Evolutionary conservation across 2,797 vertebrate genomes (phyloP), one percentile per base, ranked within the genome.

Genomic region (Anomalospiza imberbis): DNA sequence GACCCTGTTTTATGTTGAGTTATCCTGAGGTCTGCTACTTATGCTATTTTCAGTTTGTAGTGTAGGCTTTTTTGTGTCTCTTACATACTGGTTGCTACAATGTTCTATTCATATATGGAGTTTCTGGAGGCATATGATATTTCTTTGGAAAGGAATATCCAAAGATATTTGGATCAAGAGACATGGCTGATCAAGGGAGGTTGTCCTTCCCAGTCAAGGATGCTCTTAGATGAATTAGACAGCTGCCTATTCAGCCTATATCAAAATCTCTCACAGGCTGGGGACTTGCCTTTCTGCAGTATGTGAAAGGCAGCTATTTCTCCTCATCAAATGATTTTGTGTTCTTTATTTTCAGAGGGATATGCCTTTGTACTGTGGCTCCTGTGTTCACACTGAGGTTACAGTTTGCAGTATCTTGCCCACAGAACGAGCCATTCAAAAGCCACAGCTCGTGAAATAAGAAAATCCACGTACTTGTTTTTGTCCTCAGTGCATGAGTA

Each of bases 231-330:
- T 54, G 16, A 60, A 14, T 36, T 66, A 34, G 42, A 13, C 31
- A 78, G 28, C 72, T 70, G 28, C 24, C 16, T 62, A 1, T 72
- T 81, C 11, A 54, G 17, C 60, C 45, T 85, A 0, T 47, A 17
- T 42, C 0, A 0, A 63, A 54, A 15, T 79, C 11, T 71, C 0
- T 71, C 5, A 0, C 20, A 50, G 50, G 22, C 42, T 83, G n/a
- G 16, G 11, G 17, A 19, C 18, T 81, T 86, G 29, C 4, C 48
- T 82, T 71, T 67, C 53, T 66, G 53, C 40, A 36, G 32, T 42
- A 4, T 50, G 17, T 63, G 40, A 58, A 73, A 73, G 40, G 42
- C 51, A 47, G 57, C 36, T 85, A 11, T 82, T 91, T 63, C 12
- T 85, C 63, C 36, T 48, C 54, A 51, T 45, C 10, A 32, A 21